Conservation (phyloP, 2,797 vertebrate species). For the Sebastes variabilis region DNA sequence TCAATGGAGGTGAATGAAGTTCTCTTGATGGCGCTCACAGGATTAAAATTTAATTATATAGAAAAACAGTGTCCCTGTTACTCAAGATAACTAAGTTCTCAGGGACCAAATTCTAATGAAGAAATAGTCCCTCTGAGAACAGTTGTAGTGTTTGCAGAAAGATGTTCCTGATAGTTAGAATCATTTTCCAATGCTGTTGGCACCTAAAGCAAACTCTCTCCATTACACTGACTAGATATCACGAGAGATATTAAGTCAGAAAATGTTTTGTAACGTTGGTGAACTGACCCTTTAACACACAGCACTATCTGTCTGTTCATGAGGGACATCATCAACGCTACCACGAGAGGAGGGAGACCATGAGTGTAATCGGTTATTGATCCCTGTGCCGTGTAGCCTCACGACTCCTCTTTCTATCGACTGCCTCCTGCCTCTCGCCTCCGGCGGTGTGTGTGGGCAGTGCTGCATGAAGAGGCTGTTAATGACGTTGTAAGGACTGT, state of each 20-base stretch:
- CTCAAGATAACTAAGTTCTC: too few species aligned
- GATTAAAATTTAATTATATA: too few species aligned
- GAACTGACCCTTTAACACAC: neutral
- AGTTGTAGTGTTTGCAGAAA: neutral
- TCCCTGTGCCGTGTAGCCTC: conserved; percentile 65
- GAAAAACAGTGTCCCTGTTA: too few species aligned
- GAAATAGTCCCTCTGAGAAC: neutral
- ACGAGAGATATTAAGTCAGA: neutral
- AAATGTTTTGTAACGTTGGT: neutral
- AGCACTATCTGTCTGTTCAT: neutral
- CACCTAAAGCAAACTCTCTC: neutral
- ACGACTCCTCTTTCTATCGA: conserved; percentile 67
- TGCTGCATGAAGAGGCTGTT: conserved; percentile 67
- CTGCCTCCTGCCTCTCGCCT: conserved; percentile 68
- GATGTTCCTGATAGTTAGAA: neutral
- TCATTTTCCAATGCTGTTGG: neutral
- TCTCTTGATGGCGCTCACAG: too few species aligned
- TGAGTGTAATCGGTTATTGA: conserved; percentile 67
- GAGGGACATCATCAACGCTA: conserved; percentile 17
- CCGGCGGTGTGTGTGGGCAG: conserved; percentile 76
- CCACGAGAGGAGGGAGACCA: conserved; percentile 52
- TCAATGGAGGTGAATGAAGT: too few species aligned
- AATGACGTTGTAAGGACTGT: conserved; percentile 51
- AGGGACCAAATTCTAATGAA: neutral
- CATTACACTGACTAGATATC: neutral